These are phyloP conservation scores for Manis javanica DNA, from an alignment of 2,797 vertebrate species.

Conservation along the genomic window DNA sequence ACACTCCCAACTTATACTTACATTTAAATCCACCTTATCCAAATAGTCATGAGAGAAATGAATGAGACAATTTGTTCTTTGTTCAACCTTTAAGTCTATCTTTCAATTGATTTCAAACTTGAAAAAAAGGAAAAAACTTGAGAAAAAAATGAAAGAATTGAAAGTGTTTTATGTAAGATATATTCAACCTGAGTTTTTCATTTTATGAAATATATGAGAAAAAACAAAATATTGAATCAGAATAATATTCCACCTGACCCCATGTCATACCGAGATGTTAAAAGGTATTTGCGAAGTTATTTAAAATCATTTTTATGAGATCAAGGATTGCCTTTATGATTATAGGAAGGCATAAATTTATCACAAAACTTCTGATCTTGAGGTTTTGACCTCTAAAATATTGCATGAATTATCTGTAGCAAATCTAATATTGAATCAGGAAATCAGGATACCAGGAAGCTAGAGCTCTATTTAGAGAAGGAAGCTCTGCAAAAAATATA, in stretches of 20 bases:
- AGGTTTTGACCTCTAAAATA: conserved; percentile 14
- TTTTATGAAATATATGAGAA: not conserved
- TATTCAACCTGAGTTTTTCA: not conserved
- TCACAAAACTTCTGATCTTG: conserved; percentile 12
- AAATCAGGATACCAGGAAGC: conserved; percentile 49
- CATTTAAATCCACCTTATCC: not conserved
- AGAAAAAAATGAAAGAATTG: not conserved
- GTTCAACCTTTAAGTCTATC: not conserved
- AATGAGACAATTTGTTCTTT: not conserved
- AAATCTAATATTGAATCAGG: conserved; percentile 55
- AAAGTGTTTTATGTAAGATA: not conserved
- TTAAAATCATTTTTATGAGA: conserved; percentile 51
- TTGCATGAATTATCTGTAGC: not conserved
- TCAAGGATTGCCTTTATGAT: conserved; percentile 4
- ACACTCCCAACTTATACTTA: not conserved
- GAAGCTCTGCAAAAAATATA: not conserved
- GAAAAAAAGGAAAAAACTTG: not conserved
- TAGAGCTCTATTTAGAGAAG: conserved; percentile 38
- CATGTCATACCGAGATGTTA: not conserved
- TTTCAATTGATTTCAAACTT: not conserved
- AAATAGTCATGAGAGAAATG: not conserved
- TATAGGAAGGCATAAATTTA: conserved; percentile 12
- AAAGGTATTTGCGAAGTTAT: conserved; percentile 12
- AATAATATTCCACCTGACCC: conserved; percentile 5
- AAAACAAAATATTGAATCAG: conserved; percentile 46